phyloP scores from a whole-genome alignment of 1,140 invertebrate genomes.

The Ceratina japonica region DNA sequence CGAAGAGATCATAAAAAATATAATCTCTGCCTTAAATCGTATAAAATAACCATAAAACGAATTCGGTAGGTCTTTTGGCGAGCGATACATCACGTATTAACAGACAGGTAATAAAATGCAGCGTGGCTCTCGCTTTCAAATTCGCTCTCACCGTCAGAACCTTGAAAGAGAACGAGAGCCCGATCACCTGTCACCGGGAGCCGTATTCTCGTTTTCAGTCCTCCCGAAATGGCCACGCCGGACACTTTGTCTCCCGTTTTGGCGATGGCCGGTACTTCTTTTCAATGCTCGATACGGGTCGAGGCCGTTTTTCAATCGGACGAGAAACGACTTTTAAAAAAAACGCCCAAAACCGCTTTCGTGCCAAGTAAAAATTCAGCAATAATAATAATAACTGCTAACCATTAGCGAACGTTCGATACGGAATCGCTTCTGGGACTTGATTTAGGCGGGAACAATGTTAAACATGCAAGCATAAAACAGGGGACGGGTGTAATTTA shows the following conservation, averaged over 20 bases:
- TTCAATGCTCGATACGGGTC: neutral
- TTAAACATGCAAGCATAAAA: constrained; percentile 11
- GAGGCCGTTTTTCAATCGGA: neutral
- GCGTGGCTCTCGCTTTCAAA: constrained; percentile 60
- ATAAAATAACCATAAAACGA: neutral
- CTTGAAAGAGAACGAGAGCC: constrained; percentile 37
- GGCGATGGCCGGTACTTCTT: constrained; percentile 1
- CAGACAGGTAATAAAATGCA: constrained; percentile 28
- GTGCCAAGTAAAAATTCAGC: too few species aligned
- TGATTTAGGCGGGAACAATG: constrained; percentile 28
- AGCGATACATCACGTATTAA: constrained; percentile 27
- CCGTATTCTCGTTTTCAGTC: constrained; percentile 33
- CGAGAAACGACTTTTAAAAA: neutral
- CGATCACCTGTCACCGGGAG: constrained; percentile 34
- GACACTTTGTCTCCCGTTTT: constrained; percentile 27
- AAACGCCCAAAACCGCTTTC: too few species aligned
- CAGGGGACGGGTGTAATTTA: constrained; percentile 34
- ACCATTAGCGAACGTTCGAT: too few species aligned
- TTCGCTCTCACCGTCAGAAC: constrained; percentile 59
- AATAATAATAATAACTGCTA: too few species aligned
- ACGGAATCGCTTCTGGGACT: too few species aligned
- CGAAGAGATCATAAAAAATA: too few species aligned
- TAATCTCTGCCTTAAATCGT: neutral
- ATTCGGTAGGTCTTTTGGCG: neutral
- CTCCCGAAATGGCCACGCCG: constrained; percentile 31